Evolutionary conservation across 2,888 invertebrate genomes (phyloP).

Genomic region (Erebia epiphron): DNA sequence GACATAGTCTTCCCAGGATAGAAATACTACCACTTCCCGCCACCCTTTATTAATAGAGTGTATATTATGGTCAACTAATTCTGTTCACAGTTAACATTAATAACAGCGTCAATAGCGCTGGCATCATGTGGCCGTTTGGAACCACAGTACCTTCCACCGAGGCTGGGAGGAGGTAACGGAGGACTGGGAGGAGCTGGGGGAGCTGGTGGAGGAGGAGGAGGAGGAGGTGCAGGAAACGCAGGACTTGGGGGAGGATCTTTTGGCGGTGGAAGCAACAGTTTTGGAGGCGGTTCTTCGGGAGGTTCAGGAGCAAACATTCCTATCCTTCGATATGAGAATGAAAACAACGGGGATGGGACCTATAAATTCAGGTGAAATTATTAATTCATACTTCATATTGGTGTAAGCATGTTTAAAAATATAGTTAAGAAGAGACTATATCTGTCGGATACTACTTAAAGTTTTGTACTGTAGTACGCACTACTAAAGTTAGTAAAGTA

Average conservation of each 20-base stretch:
- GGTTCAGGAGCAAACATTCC: conserved; percentile 73
- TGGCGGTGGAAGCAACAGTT: conserved; percentile 49
- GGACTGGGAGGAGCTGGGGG: conserved; percentile 45
- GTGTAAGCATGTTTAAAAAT: neutral
- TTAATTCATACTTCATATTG: too few species aligned
- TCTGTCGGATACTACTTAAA: neutral
- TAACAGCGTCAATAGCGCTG: conserved; percentile 61
- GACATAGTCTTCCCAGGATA: too few species aligned
- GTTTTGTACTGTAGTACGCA: neutral
- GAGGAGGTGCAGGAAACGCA: conserved; percentile 47
- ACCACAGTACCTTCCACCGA: conserved; percentile 61
- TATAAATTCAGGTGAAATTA: conserved; percentile 83
- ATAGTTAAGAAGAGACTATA: neutral
- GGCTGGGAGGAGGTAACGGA: conserved; percentile 49
- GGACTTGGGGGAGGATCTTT: conserved; percentile 49
- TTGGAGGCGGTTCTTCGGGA: conserved; percentile 49
- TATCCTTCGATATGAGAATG: conserved; percentile 84
- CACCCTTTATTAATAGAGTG: neutral
- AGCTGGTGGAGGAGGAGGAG: conserved; percentile 44
- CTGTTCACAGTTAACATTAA: conserved; percentile 46
- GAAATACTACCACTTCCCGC: too few species aligned
- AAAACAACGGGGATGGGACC: conserved; percentile 85
- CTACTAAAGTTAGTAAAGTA: neutral
- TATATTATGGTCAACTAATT: conserved; percentile 5
- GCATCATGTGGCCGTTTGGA: conserved; percentile 64